phyloP scores from a whole-genome alignment of 2,113 vertebrate species.

The Epinephelus lanceolatus region DNA sequence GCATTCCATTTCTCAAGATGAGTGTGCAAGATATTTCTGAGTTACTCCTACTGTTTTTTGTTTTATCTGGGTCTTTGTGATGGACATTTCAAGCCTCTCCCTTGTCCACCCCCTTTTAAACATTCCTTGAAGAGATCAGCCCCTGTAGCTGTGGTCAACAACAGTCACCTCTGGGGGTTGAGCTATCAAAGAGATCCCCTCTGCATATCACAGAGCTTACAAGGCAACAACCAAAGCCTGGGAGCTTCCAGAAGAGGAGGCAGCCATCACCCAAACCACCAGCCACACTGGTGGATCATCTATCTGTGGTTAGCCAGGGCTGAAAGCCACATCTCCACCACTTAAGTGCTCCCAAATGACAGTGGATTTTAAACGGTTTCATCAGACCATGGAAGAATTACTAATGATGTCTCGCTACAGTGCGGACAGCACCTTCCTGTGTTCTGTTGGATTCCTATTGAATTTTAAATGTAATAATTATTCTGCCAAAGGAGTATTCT shows the following conservation, averaged over 20 bases:
- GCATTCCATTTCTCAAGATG: constrained; percentile 38
- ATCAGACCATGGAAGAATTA: constrained; percentile 20
- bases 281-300: constrained; percentile 24
- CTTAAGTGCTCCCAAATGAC: constrained; percentile 34
- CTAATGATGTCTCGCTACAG: background rate
- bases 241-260: constrained; percentile 10
- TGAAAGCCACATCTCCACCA: constrained; percentile 24
- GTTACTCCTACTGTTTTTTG: constrained; percentile 59
- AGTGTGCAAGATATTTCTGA: constrained; percentile 37
- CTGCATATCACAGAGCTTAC: constrained; percentile 67
- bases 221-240: constrained; percentile 51
- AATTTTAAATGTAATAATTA: background rate
- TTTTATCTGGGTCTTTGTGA: constrained; percentile 73
- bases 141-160: constrained; percentile 49
- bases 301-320: constrained; percentile 29
- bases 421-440: background rate
- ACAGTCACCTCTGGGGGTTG: constrained; percentile 40
- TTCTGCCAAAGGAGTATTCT: background rate
- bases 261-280: constrained; percentile 35
- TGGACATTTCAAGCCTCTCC: constrained; percentile 49
- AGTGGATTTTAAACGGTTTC: constrained; percentile 41
- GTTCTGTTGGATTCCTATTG: background rate
- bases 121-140: constrained; percentile 58
- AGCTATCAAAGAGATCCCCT: constrained; percentile 58
- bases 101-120: constrained; percentile 21